Evolutionary conservation across 2,888 invertebrate species (phyloP).

Genomic region (Andrena haemorrhoa): DNA sequence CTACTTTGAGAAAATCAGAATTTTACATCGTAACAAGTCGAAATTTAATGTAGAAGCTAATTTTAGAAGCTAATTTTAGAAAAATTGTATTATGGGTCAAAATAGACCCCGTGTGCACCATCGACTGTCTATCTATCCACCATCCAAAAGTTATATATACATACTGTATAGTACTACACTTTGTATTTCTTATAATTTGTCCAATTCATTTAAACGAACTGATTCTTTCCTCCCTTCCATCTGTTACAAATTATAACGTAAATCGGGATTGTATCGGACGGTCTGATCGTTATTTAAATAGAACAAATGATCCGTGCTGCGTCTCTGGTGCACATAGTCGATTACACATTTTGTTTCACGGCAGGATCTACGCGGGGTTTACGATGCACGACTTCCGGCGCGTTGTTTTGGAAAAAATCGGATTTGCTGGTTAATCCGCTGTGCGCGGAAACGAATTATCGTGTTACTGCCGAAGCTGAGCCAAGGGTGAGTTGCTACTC

Average conservation of each 20-base stretch:
- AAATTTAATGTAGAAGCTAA: no score
- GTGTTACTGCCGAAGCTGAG: constrained; percentile 49
- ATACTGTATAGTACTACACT: no score
- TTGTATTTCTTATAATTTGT: no score
- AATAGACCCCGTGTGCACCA: no score
- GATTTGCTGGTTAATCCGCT: constrained; percentile 66
- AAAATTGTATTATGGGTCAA: no score
- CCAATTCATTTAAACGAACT: no score
- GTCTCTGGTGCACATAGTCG: constrained; percentile 52
- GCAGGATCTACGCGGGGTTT: constrained; percentile 41
- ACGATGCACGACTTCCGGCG: constrained; percentile 64
- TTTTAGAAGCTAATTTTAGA: no score
- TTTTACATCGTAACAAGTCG: no score
- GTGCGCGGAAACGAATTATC: constrained; percentile 65
- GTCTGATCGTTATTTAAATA: constrained; percentile 34
- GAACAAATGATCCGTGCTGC: constrained; percentile 46
- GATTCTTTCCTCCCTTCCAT: constrained; percentile 14
- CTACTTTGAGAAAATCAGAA: no score
- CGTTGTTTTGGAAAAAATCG: constrained; percentile 71
- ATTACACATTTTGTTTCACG: constrained; percentile 60
- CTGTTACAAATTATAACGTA: constrained; percentile 43
- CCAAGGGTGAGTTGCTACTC: not conserved
- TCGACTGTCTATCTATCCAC: no score
- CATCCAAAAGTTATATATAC: no score
- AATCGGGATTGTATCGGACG: constrained; percentile 37